Evolutionary conservation across 2,797 vertebrate species (phyloP), one percentile per base, ranked within the genome.

Genomic region (Lepilemur ruficaudatus): DNA sequence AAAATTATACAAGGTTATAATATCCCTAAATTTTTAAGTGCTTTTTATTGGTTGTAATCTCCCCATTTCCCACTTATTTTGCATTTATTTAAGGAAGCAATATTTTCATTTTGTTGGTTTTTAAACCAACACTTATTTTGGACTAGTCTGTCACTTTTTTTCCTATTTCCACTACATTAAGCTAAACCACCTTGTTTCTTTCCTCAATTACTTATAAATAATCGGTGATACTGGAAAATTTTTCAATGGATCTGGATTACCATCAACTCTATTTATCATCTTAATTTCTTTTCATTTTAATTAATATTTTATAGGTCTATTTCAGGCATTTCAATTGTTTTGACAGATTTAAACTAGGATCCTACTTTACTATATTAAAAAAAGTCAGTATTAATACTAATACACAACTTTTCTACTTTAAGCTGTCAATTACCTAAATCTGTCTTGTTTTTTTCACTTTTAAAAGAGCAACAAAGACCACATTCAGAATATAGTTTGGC

Each of bases 301-400:
- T 67, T 80, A 87, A 35, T 43, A 55, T 70, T 84, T 95, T 91
- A 81, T 57, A 67, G 48, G 50, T 83, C 70, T 88, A 73, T 23
- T 87, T 91, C 17, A 86, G 41, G 50, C n/a, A 95, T 75, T 89
- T 84, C 80, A 67, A 8, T 67, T 61, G 43, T 92, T 95, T 55
- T 35, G 32, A 28, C 57, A 75, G 10, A 50, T 81, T 95, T 94
- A 82, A 93, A 65, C 35, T 94, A 87, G 28, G 22, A 93, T 70
- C 32, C 48, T 57, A 83, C 41, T 69, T 81, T 48, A 23, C 35
- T 67, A 30, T 35, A 84, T 70, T 95, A 10, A 43, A 35, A 75
- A 70, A 90, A 46, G 46, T 32, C 52, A 81, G 7, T 43, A 86
- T 52, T 43, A 79, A 75, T 57, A 52, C 52, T 46, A 82, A 67